phyloP scores from a whole-genome alignment of 2,113 vertebrate genomes.

The Melospiza georgiana region DNA sequence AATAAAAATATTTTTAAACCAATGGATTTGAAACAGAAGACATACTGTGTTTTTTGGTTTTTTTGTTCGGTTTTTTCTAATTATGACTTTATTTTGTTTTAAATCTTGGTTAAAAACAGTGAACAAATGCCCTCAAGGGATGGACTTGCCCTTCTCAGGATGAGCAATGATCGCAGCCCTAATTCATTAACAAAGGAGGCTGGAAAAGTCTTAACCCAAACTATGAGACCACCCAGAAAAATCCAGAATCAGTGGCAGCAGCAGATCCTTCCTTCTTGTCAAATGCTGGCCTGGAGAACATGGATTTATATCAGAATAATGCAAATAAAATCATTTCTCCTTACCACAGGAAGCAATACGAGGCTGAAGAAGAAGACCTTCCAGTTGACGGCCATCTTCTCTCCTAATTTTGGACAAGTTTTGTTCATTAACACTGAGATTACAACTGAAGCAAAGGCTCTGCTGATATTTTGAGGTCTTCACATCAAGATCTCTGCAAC shows the following conservation, averaged over 20 bases:
- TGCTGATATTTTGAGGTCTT: neutral
- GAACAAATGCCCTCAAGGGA: neutral
- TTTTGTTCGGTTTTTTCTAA: too few relatives aligned
- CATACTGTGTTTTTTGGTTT: too few relatives aligned
- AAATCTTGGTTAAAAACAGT: neutral
- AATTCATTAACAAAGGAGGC: neutral
- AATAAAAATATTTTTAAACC: neutral
- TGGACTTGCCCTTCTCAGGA: neutral
- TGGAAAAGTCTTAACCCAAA: neutral
- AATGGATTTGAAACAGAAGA: neutral
- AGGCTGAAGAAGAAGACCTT: conserved; percentile 5
- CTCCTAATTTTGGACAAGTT: neutral
- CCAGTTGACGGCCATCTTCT: conserved; percentile 30
- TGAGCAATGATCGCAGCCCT: neutral
- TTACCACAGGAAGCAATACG: conserved; percentile 43
- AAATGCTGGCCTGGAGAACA: neutral
- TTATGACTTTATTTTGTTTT: neutral
- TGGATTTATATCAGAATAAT: neutral
- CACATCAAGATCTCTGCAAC: conserved; percentile 11
- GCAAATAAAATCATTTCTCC: neutral
- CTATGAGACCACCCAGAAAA: neutral
- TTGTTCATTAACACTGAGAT: neutral
- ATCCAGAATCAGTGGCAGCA: neutral
- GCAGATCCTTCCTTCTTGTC: neutral
- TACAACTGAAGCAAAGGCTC: neutral